A percentile compares a stretch with the other conserved stretches of the same genome.
These are phyloP conservation scores for Druon quercuslanigerum DNA, from an alignment of 1,140 invertebrate species.

Conservation along the genomic window DNA sequence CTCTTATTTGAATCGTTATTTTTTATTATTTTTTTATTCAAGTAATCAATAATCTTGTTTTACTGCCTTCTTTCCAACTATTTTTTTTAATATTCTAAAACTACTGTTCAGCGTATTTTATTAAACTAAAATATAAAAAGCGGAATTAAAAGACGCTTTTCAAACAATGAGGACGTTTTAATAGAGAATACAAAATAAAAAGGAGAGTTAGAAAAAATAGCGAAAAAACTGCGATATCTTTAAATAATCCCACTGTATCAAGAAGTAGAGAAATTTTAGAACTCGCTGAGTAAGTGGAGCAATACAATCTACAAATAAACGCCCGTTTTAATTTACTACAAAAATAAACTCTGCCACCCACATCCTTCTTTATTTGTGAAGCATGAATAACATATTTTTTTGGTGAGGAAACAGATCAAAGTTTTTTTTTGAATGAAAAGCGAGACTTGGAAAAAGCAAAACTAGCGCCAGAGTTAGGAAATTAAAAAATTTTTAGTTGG, in stretches of 20 bases:
- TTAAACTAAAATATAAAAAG: too few species aligned
- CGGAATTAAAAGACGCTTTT: too few species aligned
- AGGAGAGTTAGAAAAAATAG: too few species aligned
- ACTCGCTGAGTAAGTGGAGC: conserved; percentile 4
- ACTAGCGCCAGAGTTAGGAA: background rate
- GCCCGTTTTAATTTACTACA: conserved; percentile 1
- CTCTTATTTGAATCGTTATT: background rate
- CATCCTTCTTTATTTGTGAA: background rate
- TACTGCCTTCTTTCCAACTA: background rate
- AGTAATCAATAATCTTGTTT: background rate
- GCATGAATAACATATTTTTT: background rate
- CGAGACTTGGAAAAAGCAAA: background rate
- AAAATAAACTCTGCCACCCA: background rate
- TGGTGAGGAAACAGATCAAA: background rate
- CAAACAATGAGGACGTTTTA: too few species aligned
- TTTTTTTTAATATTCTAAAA: too few species aligned
- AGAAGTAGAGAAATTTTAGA: background rate
- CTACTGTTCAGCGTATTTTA: too few species aligned
- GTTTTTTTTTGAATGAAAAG: background rate
- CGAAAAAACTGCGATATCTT: too few species aligned
- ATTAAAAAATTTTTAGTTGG: background rate
- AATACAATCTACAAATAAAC: conserved; percentile 3
- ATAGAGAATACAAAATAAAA: too few species aligned
- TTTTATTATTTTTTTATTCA: background rate
- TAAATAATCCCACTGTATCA: background rate